Evolutionary conservation across 1,140 invertebrate species (phyloP).

Genomic region (Aphelinus certus): DNA sequence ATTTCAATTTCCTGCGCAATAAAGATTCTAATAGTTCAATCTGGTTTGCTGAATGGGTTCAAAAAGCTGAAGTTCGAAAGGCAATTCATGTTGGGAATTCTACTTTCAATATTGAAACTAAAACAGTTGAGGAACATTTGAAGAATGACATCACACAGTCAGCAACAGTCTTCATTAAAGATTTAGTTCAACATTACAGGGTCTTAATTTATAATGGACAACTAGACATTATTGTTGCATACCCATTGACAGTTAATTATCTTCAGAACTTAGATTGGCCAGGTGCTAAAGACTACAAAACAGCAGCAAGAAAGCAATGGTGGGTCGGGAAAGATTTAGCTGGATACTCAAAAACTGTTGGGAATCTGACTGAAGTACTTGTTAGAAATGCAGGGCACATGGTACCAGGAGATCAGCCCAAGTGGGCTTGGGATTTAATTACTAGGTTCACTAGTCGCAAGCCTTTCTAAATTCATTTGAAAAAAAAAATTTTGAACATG

Average conservation of each 20-base stretch:
- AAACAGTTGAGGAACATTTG: slow-evolving; percentile 74
- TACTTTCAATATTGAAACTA: slow-evolving; percentile 71
- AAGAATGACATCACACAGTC: slow-evolving; percentile 85
- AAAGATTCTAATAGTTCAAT: slow-evolving; percentile 66
- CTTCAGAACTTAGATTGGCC: slow-evolving; percentile 75
- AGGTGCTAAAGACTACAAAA: slow-evolving; percentile 72
- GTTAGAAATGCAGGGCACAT: slow-evolving; percentile 86
- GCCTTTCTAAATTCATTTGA: slow-evolving; percentile 54
- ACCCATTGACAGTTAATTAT: slow-evolving; percentile 80
- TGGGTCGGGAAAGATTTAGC: slow-evolving; percentile 75
- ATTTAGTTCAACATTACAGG: slow-evolving; percentile 75
- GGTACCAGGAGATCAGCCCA: slow-evolving; percentile 84
- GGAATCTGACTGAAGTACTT: slow-evolving; percentile 81
- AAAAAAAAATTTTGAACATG: slow-evolving; percentile 1
- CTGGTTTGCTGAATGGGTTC: slow-evolving; percentile 70
- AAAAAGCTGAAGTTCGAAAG: slow-evolving; percentile 70
- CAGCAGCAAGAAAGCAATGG: slow-evolving; percentile 75
- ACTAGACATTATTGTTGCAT: slow-evolving; percentile 85
- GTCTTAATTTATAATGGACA: slow-evolving; percentile 85
- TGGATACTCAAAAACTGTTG: slow-evolving; percentile 79
- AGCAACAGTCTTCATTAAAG: slow-evolving; percentile 78
- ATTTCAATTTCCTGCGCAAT: slow-evolving; percentile 81
- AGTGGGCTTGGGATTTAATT: slow-evolving; percentile 80
- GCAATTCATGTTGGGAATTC: slow-evolving; percentile 86
- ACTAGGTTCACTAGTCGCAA: slow-evolving; percentile 78